Conservation (phyloP, 2,888 invertebrate genomes). For the Auanema sp. region DNA sequence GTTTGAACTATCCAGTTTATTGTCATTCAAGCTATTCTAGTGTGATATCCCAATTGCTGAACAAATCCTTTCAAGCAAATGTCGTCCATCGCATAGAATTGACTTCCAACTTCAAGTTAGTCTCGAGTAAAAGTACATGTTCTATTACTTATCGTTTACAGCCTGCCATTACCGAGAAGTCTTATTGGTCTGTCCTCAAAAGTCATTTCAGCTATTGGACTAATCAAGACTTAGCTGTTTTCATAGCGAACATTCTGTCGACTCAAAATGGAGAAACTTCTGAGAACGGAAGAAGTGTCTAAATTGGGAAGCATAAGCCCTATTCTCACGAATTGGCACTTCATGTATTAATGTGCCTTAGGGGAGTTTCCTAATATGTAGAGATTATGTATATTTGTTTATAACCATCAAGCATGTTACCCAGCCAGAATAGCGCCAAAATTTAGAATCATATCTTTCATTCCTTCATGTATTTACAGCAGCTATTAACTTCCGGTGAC, state of each 20-base stretch:
- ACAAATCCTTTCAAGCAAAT: conserved; percentile 29
- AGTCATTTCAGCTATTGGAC: conserved; percentile 62
- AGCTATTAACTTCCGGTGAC: no score
- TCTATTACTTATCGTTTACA: conserved; percentile 28
- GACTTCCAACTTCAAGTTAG: conserved; percentile 42
- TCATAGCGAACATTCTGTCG: conserved; percentile 49
- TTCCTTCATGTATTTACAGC: no score
- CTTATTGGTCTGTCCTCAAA: conserved; percentile 61
- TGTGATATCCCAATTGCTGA: conserved; percentile 39
- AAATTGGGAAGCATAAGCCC: no score
- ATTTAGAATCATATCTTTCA: no score
- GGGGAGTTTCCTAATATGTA: no score
- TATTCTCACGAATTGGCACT: no score
- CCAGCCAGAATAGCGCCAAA: no score
- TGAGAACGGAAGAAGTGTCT: conserved; percentile 30
- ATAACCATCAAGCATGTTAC: no score
- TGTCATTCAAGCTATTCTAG: background rate
- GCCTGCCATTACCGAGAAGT: conserved; percentile 58
- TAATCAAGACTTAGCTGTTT: conserved; percentile 50
- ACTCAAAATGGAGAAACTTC: conserved; percentile 21
- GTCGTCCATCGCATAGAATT: conserved; percentile 31
- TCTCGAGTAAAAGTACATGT: background rate
- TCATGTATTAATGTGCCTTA: no score
- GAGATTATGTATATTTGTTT: no score
- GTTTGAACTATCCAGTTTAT: background rate